Evolutionary conservation across 1,140 invertebrate species (phyloP), one percentile per base, ranked within the genome.

Genomic region (Ctenoplectra terminalis): DNA sequence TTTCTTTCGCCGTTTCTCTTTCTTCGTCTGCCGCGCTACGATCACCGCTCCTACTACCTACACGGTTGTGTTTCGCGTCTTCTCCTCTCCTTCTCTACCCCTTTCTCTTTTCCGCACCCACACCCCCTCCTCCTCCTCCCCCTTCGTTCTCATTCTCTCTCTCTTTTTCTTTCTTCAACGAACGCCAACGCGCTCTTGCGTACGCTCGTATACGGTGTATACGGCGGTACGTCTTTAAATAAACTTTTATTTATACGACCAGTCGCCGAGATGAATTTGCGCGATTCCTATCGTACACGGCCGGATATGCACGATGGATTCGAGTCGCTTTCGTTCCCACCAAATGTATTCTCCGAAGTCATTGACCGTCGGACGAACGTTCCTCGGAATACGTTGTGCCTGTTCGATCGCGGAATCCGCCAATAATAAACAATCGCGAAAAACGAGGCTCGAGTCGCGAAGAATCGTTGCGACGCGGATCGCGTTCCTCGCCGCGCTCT

Each of bases 231-330:
- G 89, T 92, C 92, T 93, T 93, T 93, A 93, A 93, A 92, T 93
- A 93, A 93, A 92, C 91, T 93, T 93, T 93, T 93, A 93, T 93
- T 93, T 92, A 92, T 93, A 92, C 86, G 90, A 91, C 89, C 86
- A 86, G 87, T 84, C 84, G 85, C 75, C 87, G 87, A 89, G 87
- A 91, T 91, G 88, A 90, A 91, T 91, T 90, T 89, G 89, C 85
- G 90, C 87, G 87, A 85, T 77, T 90, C 79, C 87, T 88, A 88
- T 88, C 87, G 87, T 82, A 84, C 86, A 80, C 83, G 82, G 86
- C 86, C 87, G 87, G 87, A 88, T 88, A 88, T 88, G 87, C 87
- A 89, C 81, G 85, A 76, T 82, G 87, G 85, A 82, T 89, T 84
- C 87, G 84, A 87, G 87, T 81, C 81, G 77, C 87, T 85, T 82